Percentiles rank a stretch among this genome's conserved stretches.
phyloP scores from a whole-genome alignment of 1,140 invertebrate genomes.

The Spodoptera frugiperda region DNA sequence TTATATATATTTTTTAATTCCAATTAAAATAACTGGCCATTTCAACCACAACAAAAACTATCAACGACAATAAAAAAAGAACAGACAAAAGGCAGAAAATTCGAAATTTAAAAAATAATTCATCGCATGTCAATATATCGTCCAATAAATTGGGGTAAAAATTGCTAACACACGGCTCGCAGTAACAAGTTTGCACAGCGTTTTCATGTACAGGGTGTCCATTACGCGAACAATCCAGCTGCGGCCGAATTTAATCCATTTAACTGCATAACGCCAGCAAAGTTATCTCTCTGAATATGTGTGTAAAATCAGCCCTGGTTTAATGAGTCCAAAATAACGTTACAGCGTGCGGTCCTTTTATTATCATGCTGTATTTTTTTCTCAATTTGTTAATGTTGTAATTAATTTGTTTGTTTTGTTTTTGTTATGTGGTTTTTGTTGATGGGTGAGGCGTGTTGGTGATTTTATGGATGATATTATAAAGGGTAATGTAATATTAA shows the following conservation, averaged over 20 bases:
- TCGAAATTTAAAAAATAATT: conserved; percentile 32
- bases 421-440: conserved; percentile 34
- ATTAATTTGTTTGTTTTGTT: conserved; percentile 56
- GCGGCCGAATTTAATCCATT: conserved; percentile 73
- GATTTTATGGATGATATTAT: neutral
- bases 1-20: no score
- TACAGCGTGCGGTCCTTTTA: conserved; percentile 55
- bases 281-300: conserved; percentile 66
- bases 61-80: neutral
- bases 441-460: neutral
- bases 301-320: conserved; percentile 62
- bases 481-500: no score
- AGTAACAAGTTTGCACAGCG: conserved; percentile 55
- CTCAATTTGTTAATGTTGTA: conserved; percentile 52
- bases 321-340: conserved; percentile 71
- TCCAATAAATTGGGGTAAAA: conserved; percentile 37
- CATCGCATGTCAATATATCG: neutral
- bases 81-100: neutral
- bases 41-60: conserved; percentile 10
- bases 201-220: conserved; percentile 62
- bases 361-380: conserved; percentile 48
- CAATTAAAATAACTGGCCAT: neutral
- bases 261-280: conserved; percentile 66
- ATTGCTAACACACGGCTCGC: conserved; percentile 42
- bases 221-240: conserved; percentile 66